phyloP scores from a whole-genome alignment of 1,140 invertebrate species.

The Tribolium madens region DNA sequence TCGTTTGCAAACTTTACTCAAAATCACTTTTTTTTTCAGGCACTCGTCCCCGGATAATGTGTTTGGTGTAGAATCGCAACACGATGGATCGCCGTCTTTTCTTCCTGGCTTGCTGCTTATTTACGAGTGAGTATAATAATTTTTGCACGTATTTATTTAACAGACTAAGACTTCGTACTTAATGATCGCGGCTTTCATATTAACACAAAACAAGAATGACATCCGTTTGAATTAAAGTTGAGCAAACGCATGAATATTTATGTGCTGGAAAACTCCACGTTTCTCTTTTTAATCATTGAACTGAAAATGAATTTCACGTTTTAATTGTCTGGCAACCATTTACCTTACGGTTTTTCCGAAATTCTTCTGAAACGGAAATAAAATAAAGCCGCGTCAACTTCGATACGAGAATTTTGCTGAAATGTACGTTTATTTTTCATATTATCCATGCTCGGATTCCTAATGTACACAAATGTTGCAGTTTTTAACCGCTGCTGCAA shows the following conservation, averaged over 20 bases:
- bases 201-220: slow-evolving; percentile 31
- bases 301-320: slow-evolving; percentile 4
- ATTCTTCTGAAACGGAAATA: neutral
- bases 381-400: neutral
- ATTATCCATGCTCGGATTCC: neutral
- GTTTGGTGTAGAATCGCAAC: slow-evolving; percentile 31
- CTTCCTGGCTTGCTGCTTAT: slow-evolving; percentile 46
- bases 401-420: slow-evolving; percentile 1
- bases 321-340: neutral
- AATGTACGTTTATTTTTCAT: slow-evolving; percentile 16
- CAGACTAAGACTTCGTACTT: slow-evolving; percentile 10
- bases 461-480: slow-evolving; percentile 25
- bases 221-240: slow-evolving; percentile 19
- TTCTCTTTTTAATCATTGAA: slow-evolving; percentile 37
- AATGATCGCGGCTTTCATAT: slow-evolving; percentile 26
- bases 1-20: neutral
- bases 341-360: neutral
- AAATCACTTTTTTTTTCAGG: neutral
- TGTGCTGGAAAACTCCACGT: slow-evolving; percentile 9
- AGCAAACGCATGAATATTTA: slow-evolving; percentile 30
- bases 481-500: slow-evolving; percentile 12
- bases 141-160: slow-evolving; percentile 9
- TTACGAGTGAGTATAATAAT: slow-evolving; percentile 44
- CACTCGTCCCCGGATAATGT: slow-evolving; percentile 24
- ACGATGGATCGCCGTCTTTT: slow-evolving; percentile 12